A percentile compares a stretch with the other conserved stretches of the same genome.
These are phyloP conservation scores for Hyles vespertilio DNA, from an alignment of 1,140 invertebrate species.

Conservation along the genomic window DNA sequence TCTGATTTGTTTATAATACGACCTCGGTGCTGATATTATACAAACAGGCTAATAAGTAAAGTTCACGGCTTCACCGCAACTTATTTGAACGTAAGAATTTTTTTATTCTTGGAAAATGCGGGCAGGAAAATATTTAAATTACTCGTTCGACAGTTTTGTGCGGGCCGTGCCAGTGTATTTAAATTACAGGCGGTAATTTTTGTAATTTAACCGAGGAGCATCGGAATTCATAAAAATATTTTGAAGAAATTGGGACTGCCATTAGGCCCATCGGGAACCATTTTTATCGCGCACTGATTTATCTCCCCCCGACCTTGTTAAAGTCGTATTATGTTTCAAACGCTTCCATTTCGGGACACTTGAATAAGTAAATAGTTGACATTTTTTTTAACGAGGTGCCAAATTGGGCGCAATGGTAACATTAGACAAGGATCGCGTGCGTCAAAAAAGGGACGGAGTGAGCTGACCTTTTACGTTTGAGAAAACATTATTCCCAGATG, in stretches of 20 bases:
- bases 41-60: slow-evolving; percentile 12
- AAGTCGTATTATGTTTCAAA: not conserved
- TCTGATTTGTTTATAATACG: slow-evolving; percentile 29
- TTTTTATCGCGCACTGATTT: slow-evolving; percentile 14
- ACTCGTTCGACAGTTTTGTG: no score
- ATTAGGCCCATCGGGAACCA: slow-evolving; percentile 8
- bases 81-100: not conserved
- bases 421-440: slow-evolving; percentile 5
- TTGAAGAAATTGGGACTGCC: slow-evolving; percentile 13
- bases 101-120: no score
- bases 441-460: slow-evolving; percentile 5
- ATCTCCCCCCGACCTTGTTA: slow-evolving; percentile 1
- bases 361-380: not conserved
- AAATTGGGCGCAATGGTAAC: slow-evolving; percentile 4
- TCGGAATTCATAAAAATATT: slow-evolving; percentile 9
- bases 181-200: not conserved
- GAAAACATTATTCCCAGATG: slow-evolving; percentile 7
- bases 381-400: not conserved
- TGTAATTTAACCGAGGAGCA: not conserved
- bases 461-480: slow-evolving; percentile 8
- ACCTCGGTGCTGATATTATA: slow-evolving; percentile 14
- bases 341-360: not conserved
- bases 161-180: no score
- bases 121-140: no score
- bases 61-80: slow-evolving; percentile 6